Conservation (phyloP, 2,888 invertebrate genomes). For the Hedychridium roseum region DNA sequence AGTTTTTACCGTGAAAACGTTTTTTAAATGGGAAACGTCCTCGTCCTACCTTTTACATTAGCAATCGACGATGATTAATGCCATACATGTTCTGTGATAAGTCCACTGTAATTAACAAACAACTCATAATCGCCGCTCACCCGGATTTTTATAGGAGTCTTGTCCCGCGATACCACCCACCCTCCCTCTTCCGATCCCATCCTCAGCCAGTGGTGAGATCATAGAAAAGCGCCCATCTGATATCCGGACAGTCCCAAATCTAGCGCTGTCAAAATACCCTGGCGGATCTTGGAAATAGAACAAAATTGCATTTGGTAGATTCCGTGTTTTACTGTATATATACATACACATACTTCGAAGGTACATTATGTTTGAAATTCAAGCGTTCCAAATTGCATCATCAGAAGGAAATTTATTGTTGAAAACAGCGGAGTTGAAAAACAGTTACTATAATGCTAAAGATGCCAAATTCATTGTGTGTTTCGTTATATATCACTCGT, state of each 20-base stretch:
- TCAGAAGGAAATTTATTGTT: no score
- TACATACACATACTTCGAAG: no score
- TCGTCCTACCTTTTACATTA: conserved; percentile 53
- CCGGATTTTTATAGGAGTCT: background rate
- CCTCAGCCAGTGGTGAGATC: conserved; percentile 57
- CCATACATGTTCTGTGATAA: conserved; percentile 66
- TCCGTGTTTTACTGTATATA: background rate
- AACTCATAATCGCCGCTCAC: background rate
- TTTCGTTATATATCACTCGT: no score
- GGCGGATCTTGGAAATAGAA: conserved; percentile 8
- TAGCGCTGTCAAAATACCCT: conserved; percentile 22
- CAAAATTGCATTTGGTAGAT: conserved; percentile 20
- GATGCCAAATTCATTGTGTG: no score
- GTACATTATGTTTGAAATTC: no score
- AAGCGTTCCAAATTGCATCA: no score
- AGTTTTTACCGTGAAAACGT: conserved; percentile 59
- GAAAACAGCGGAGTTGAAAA: no score
- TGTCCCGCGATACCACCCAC: conserved; percentile 50
- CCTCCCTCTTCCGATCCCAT: conserved; percentile 48
- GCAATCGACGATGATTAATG: conserved; percentile 63
- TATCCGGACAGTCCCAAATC: conserved; percentile 48
- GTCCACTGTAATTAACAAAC: conserved; percentile 60
- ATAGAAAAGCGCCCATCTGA: conserved; percentile 31
- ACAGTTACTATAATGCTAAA: no score
- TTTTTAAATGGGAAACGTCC: conserved; percentile 51